These are phyloP conservation scores for Halcyon leucocephala DNA, from an alignment of 2,797 vertebrate species.

Conservation along the genomic window DNA sequence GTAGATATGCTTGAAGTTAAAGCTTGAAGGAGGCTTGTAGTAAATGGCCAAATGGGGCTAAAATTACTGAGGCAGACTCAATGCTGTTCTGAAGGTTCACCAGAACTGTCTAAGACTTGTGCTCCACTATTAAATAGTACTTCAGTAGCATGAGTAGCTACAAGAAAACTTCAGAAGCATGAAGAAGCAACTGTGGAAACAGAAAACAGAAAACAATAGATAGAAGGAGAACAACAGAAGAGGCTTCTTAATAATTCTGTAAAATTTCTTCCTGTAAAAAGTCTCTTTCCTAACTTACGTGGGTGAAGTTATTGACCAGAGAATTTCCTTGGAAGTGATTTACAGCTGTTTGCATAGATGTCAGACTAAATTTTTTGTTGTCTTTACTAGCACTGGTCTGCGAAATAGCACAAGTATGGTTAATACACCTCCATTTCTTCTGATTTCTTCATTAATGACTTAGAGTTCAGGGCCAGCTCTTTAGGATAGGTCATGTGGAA, in stretches of 20 bases:
- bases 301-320: neutral
- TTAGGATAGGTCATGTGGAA: neutral
- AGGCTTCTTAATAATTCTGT: neutral
- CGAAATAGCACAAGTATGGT: neutral
- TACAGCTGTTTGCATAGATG: neutral
- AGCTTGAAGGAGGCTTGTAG: neutral
- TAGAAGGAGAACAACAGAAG: neutral
- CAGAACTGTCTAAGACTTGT: neutral
- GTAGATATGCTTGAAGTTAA: neutral
- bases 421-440: neutral
- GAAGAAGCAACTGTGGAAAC: neutral
- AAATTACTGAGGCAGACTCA: neutral
- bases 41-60: neutral
- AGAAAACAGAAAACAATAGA: neutral
- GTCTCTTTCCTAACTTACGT: neutral
- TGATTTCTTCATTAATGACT: neutral
- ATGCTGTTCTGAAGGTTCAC: neutral
- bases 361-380: neutral
- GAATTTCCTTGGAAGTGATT: neutral
- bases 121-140: neutral
- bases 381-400: neutral
- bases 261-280: neutral
- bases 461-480: neutral
- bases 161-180: neutral
- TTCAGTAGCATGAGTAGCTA: neutral